These are phyloP conservation scores for Acrobasis consociella DNA, from an alignment of 2,888 invertebrate species.

Conservation along the genomic window DNA sequence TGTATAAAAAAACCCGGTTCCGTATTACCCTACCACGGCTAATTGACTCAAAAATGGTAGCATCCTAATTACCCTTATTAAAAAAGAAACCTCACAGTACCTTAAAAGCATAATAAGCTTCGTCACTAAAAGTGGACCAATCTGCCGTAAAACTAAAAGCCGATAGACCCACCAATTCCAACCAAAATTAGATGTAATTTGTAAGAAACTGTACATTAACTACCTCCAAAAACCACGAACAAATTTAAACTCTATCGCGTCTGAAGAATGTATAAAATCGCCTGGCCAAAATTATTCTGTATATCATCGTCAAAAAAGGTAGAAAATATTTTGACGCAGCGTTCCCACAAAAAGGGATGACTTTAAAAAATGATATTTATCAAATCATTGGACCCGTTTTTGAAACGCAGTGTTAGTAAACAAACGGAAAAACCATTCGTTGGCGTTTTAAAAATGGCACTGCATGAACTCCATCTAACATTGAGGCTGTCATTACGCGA, in stretches of 20 bases:
- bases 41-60: not conserved
- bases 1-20: not conserved
- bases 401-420: too few species aligned
- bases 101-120: conserved; percentile 15
- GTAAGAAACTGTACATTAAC: conserved; percentile 7
- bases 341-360: conserved; percentile 34
- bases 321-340: conserved; percentile 29
- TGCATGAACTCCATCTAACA: conserved; percentile 20
- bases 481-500: conserved; percentile 33
- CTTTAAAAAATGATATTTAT: conserved; percentile 41
- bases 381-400: conserved; percentile 27
- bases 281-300: not conserved
- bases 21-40: not conserved
- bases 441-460: too few species aligned
- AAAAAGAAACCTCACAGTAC: not conserved
- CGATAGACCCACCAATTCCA: conserved; percentile 26
- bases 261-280: not conserved
- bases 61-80: not conserved
- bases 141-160: conserved; percentile 11
- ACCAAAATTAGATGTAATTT: conserved; percentile 14
- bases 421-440: too few species aligned
- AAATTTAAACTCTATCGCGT: not conserved
- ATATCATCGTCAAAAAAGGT: conserved; percentile 24
- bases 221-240: not conserved
- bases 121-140: conserved; percentile 13